phyloP scores from a whole-genome alignment of 2,797 vertebrate species.

The Balearica regulorum region DNA sequence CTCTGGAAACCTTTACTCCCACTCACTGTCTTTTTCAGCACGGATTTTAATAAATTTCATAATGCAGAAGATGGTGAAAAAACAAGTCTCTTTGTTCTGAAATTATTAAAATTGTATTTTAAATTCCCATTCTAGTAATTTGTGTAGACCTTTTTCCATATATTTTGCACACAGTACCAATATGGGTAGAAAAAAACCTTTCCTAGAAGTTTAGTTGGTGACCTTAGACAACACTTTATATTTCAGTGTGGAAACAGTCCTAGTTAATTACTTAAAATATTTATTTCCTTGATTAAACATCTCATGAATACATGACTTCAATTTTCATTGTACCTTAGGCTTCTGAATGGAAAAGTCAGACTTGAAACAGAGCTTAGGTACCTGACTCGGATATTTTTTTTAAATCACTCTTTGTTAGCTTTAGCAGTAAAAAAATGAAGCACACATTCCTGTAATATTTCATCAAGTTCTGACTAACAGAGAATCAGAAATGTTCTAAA shows the following conservation, averaged over 20 bases:
- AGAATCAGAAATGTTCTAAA: constrained; percentile 45
- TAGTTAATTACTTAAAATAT: background rate
- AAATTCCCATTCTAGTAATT: background rate
- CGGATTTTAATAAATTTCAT: background rate
- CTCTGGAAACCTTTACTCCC: background rate
- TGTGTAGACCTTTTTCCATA: background rate
- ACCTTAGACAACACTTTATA: background rate
- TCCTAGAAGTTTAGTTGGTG: background rate
- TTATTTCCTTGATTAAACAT: background rate
- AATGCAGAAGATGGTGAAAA: background rate
- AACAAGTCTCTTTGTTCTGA: background rate
- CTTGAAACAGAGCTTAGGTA: background rate
- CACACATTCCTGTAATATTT: constrained; percentile 23
- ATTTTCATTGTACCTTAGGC: background rate
- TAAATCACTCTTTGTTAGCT: constrained; percentile 11
- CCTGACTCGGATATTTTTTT: background rate
- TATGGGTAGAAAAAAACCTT: background rate
- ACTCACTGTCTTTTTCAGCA: background rate
- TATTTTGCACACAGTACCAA: background rate
- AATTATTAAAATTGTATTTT: background rate
- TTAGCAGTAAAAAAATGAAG: background rate
- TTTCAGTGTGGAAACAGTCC: background rate
- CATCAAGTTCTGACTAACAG: constrained; percentile 45
- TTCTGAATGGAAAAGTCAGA: background rate
- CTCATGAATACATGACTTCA: background rate